Conservation (phyloP, 1,140 invertebrate genomes). For the Littorina saxatilis region DNA sequence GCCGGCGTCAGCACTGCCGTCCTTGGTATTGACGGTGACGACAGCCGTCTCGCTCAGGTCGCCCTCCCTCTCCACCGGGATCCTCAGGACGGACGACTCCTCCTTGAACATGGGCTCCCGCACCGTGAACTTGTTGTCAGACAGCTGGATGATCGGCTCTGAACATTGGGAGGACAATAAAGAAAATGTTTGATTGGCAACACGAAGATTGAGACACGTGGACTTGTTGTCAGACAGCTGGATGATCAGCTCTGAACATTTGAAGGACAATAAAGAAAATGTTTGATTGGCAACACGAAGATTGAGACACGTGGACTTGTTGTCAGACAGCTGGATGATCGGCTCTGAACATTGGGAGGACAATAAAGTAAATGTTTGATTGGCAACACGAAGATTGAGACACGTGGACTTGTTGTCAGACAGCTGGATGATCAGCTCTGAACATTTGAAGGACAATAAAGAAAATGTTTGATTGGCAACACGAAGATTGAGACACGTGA, state of each 20-base stretch:
- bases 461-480: not conserved
- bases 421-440: conserved; percentile 73
- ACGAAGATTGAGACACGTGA: conserved; percentile 37
- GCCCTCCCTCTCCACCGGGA: conserved; percentile 74
- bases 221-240: conserved; percentile 68
- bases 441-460: not conserved
- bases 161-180: not conserved
- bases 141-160: conserved; percentile 73
- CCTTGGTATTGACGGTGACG: conserved; percentile 74
- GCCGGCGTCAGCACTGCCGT: conserved; percentile 75
- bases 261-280: not conserved
- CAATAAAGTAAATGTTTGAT: not conserved
- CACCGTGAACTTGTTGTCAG: conserved; percentile 66
- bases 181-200: not conserved
- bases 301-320: conserved; percentile 51
- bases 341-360: conserved; percentile 60
- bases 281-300: not conserved
- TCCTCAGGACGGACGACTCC: conserved; percentile 62
- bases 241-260: conserved; percentile 70
- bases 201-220: conserved; percentile 22
- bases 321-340: conserved; percentile 70
- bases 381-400: not conserved
- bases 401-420: conserved; percentile 62
- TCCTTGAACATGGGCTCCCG: conserved; percentile 73
- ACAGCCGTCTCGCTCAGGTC: conserved; percentile 73